A percentile compares a stretch with the other conserved stretches of the same genome.
These are phyloP conservation scores for Protosalanx chinensis DNA, from an alignment of 2,797 vertebrate species.

Conservation along the genomic window DNA sequence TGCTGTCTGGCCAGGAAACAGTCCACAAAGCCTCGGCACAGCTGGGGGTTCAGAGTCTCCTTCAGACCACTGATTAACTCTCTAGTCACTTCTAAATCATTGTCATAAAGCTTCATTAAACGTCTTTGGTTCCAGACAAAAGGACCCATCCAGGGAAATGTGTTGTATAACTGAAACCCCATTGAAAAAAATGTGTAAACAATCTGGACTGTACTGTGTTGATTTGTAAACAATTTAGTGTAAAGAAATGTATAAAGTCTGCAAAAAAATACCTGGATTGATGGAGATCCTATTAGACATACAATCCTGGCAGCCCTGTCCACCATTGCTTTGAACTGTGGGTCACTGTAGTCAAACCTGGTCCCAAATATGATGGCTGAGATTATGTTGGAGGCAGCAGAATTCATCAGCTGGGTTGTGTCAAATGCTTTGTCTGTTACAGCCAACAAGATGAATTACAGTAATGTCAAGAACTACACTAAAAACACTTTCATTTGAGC, in stretches of 20 bases:
- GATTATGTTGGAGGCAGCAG: constrained; percentile 42
- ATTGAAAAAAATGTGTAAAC: too few species aligned
- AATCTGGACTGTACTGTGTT: background rate
- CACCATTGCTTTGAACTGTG: constrained; percentile 45
- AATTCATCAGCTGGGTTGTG: constrained; percentile 24
- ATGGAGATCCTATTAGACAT: constrained; percentile 38
- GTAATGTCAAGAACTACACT: constrained; percentile 34
- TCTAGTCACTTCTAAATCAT: background rate
- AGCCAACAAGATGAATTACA: constrained; percentile 27
- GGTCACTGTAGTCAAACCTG: constrained; percentile 44
- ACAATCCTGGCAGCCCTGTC: constrained; percentile 38
- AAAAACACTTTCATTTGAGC: too few species aligned
- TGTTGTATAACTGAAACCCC: constrained; percentile 28
- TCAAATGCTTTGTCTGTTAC: constrained; percentile 51
- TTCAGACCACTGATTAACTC: constrained; percentile 2
- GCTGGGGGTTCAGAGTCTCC: constrained; percentile 27
- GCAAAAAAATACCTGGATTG: constrained; percentile 46
- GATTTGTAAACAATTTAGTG: background rate
- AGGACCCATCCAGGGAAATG: constrained; percentile 20
- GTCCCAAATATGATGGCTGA: constrained; percentile 33
- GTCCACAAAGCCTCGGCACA: constrained; percentile 39
- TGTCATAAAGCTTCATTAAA: background rate
- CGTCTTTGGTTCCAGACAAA: constrained; percentile 7
- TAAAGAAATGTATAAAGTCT: background rate
- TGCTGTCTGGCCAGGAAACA: constrained; percentile 32